Base-by-base conservation (phyloP, 2,888 invertebrate genomes). In the Zygaena filipendulae region DNA sequence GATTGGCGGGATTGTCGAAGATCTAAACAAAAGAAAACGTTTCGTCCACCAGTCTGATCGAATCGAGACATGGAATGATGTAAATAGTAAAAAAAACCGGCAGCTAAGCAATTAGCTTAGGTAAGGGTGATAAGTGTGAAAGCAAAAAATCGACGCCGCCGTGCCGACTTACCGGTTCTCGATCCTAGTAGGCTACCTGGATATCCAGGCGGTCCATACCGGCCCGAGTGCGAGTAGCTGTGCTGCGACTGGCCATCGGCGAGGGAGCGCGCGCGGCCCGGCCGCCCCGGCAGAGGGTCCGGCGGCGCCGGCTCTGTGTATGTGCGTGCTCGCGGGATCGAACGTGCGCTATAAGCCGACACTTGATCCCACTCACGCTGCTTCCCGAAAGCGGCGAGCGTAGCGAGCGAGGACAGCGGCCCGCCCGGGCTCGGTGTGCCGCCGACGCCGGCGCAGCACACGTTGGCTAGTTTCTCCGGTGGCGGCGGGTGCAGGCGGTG, bases 221-320 rank as follows among this genome's bases (percentile, higher is more conserved):
- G 85, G 48, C 87, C 88, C 23, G 92, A 91, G 54, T 91, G 92
- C 33, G 91, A 89, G 66, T 92, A 92, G 59, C 92, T 92, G 61
- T 93, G 90, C 60, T 93, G 92, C 30, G 92, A 92, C 68, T 93
- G 93, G 35, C 92, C 92, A 59, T 94, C 93, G 36, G 92, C 92
- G 45, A 92, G 84, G 36, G 92, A 91, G 51, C 92, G 85, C 36
- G 85, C 84, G 68, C 90, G 87, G 38, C 86, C 85, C 40, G 90
- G 90, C 50, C 90, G 88, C 40, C 88, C 87, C 39, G 92, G 84
- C 60, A 91, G 82, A 47, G 93, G 92, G 50, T 94, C 93, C 34
- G 74, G 70, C 36, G 68, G 66, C 35, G 75, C 64, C 39, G 85
- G 69, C 45, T 83, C 83, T 34, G 84, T 83, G 70, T 92, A 95